Evolutionary conservation across 1,140 invertebrate species (phyloP), one percentile per base, ranked within the genome.

Genomic region (Matsumurasca onukii): DNA sequence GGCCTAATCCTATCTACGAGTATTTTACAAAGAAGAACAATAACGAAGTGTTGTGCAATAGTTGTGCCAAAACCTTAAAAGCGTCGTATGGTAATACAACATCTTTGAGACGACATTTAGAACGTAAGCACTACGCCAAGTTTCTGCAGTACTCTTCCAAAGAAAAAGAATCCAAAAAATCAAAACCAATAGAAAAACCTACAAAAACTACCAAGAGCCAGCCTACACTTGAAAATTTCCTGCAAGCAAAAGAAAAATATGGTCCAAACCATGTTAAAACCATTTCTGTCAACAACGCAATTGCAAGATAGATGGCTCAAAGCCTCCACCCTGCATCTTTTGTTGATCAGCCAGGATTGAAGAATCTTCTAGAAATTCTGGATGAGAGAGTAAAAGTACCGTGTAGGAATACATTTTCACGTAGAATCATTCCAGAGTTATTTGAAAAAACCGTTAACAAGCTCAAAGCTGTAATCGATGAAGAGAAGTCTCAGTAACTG

Each of bases 161-260:
- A 22, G 49, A 51, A 51, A 51, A 51, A 22, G 49, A 51, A 5
- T 51, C n/a, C 17, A 45, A 45, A 51, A 51, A 51, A 5, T 9
- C 17, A 20, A 12, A 12, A 51, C 17, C 24, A n/a, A 51, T 9
- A 9, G 3, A 51, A 9, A 20, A 5, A 5, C 49, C n/a, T n/a
- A 20, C 3, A 22, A 20, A 12, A 51, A 51, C 24, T 5, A 51
- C 17, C 5, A 20, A 3, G 24, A 9, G 24, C 49, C 49, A 9
- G 3, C 49, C 49, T 51, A 51, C n/a, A 51, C n/a, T 51, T 51
- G 49, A 51, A 3, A 51, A 3, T 22, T 51, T 51, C 24, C 24
- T 51, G 17, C n/a, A 51, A 51, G 3, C 5, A 5, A 51, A 51
- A 51, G 49, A 51, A 51, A 51, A 51, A 51, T 51, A 51, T 51